Base-by-base conservation (phyloP, 1,140 invertebrate species). In the Rhizoglyphus robini region DNA sequence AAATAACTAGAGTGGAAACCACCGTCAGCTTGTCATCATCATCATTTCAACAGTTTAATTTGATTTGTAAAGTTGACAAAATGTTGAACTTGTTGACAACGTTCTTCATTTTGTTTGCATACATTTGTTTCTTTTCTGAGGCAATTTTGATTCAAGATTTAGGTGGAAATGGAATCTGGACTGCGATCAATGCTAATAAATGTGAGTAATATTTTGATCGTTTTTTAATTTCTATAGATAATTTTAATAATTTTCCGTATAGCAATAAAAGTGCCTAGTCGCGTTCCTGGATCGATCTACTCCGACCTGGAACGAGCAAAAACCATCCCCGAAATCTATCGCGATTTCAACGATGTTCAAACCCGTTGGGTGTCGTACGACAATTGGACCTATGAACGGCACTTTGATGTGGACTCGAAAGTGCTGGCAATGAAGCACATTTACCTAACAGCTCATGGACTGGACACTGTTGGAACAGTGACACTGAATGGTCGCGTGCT, bases 211-310 rank as follows among this genome's bases (percentile, higher is more conserved):
- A 49, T 20, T 11, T 20, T 20, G n/a, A n/a, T n/a, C n/a, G n/a
- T n/a, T n/a, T n/a, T 11, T 49, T n/a, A n/a, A n/a, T 60, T 18
- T 36, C 3, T 3, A n/a, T 3, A 5, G 4, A 49, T 47, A 49
- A 11, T n/a, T 64, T 49, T 64, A 36, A 11, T 48, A 34, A n/a
- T n/a, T n/a, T 29, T 4, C 13, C 1, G 29, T 4, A 27, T 23
- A 63, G 63, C 46, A 51, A 64, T 70, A 23, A 36, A 8, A 3
- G 63, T 68, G 18, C 29, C 48, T 3, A 73, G 69, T 8, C 54
- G 61, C 27, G 85, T 95, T 1, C 92, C 92, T 13, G 88, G 90
- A 13, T 88, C 88, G 13, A 83, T 95, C 67, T 94, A 90, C 72
- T 83, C 84, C 0, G 90, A 90, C 75, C 78, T 95, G 23, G 76